Base-by-base conservation (phyloP, 2,888 invertebrate genomes). In the Perdita meconis region DNA sequence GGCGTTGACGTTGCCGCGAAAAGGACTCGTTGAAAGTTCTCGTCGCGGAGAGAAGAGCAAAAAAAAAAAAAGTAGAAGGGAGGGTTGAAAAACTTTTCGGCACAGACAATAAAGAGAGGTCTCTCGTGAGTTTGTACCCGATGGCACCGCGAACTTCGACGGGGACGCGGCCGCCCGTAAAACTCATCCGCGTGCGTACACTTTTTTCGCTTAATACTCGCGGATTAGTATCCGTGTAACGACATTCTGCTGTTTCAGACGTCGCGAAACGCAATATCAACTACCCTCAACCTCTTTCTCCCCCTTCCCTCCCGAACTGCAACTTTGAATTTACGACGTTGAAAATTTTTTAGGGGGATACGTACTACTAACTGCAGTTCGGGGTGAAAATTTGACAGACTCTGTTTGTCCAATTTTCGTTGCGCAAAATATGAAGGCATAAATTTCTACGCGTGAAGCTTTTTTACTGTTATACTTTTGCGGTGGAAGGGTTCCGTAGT, bases 1-100 rank as follows among this genome's bases (percentile, higher is more conserved):
- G 51, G 68, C 26, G n/a, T 24, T 65, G 40, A 63, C 67, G 60
- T 19, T 26, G 24, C n/a, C 40, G 57, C 51, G 38, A 40, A 66
- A 66, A 63, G 55, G 44, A 60, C 60, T 73, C 73, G 70, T 67
- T 57, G 61, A 51, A 71, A 82, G 51, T 78, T 82, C 59, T 65
- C 19, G 36, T 24, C 40, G 26, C n/a, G 30, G 3, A 34, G 38
- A 44, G 66, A 67, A 63, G 61, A 73, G 12, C 16, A 47, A 47
- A 3, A 10, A 2, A 22, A 16, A 42, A 16, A 16, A 8, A 16
- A 1, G 2, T 16, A 44, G 19, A 44, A 44, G 44, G 16, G 10
- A 10, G 19, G 22, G 61, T 70, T 42, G 65, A 74, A 78, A 74
- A 71, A 74, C 57, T 71, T 50, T 57, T 36, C n/a, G 42, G 8